Percentiles rank a stretch among this genome's conserved stretches.
Evolutionary conservation across 2,113 vertebrate genomes (phyloP).

Genomic region (Harpagus bidentatus): DNA sequence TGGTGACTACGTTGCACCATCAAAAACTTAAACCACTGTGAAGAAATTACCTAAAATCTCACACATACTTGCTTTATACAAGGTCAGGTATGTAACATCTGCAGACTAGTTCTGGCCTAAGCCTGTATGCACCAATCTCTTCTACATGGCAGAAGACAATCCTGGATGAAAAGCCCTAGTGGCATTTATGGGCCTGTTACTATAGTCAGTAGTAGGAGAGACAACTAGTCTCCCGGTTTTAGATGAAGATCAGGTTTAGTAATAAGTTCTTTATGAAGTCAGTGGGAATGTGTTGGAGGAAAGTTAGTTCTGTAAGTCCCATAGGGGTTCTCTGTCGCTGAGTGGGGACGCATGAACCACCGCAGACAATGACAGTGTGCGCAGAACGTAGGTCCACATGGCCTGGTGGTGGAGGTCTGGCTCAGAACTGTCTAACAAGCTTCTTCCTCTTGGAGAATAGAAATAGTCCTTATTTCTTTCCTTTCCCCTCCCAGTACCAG

Average conservation of each 20-base stretch:
- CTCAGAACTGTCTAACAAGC: neutral
- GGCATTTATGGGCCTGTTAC: neutral
- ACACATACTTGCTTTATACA: neutral
- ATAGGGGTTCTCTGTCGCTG: neutral
- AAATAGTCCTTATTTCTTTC: neutral
- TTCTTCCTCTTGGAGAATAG: neutral
- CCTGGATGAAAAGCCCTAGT: neutral
- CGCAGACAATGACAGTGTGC: rapidly evolving
- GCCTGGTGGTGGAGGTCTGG: neutral
- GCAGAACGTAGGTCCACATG: neutral
- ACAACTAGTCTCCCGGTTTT: neutral
- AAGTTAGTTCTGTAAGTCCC: neutral
- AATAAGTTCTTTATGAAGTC: neutral
- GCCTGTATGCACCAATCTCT: too few species aligned
- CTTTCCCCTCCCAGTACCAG: neutral
- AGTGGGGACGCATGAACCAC: neutral
- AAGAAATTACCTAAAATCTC: neutral
- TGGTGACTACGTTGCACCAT: neutral
- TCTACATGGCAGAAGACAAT: neutral
- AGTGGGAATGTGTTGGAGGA: neutral
- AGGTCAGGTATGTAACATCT: neutral
- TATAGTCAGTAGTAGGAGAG: neutral
- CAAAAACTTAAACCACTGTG: neutral
- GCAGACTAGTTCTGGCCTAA: neutral
- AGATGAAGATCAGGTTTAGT: neutral